These are phyloP conservation scores for Ophioninae sp. DNA, from an alignment of 2,888 invertebrate genomes.

Conservation along the genomic window DNA sequence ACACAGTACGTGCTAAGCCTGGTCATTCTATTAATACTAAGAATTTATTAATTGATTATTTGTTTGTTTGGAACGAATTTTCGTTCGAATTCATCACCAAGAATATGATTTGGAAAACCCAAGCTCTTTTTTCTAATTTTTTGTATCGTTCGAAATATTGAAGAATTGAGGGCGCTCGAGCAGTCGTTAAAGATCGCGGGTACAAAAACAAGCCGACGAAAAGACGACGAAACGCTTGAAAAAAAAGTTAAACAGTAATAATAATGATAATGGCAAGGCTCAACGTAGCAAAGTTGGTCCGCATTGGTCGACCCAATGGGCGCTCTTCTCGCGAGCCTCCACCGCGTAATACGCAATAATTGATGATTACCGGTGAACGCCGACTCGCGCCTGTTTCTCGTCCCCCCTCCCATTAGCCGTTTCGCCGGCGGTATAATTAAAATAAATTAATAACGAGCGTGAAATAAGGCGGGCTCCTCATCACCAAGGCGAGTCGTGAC, in stretches of 20 bases:
- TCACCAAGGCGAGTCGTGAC: not conserved
- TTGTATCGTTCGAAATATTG: constrained; percentile 38
- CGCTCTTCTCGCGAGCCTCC: constrained; percentile 37
- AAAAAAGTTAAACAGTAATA: constrained; percentile 13
- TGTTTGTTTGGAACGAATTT: too few species aligned
- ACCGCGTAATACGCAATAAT: constrained; percentile 72
- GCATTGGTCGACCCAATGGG: constrained; percentile 41
- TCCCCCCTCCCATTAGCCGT: not conserved
- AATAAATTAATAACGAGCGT: constrained; percentile 76
- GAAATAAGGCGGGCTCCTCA: constrained; percentile 65
- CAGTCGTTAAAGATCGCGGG: constrained; percentile 67
- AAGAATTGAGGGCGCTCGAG: constrained; percentile 68
- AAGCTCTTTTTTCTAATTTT: constrained; percentile 37
- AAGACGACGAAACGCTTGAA: constrained; percentile 32
- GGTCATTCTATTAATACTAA: too few species aligned
- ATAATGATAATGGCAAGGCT: constrained; percentile 58
- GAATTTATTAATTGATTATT: too few species aligned
- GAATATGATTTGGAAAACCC: not conserved
- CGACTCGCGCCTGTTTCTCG: constrained; percentile 46
- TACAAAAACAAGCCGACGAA: constrained; percentile 27
- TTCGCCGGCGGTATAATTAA: constrained; percentile 71
- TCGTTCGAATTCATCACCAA: too few species aligned
- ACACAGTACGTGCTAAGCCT: too few species aligned
- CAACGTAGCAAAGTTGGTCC: constrained; percentile 15
- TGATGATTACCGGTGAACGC: constrained; percentile 73